Base-by-base conservation (phyloP, 1,140 invertebrate genomes). In the Orchesella cincta region DNA sequence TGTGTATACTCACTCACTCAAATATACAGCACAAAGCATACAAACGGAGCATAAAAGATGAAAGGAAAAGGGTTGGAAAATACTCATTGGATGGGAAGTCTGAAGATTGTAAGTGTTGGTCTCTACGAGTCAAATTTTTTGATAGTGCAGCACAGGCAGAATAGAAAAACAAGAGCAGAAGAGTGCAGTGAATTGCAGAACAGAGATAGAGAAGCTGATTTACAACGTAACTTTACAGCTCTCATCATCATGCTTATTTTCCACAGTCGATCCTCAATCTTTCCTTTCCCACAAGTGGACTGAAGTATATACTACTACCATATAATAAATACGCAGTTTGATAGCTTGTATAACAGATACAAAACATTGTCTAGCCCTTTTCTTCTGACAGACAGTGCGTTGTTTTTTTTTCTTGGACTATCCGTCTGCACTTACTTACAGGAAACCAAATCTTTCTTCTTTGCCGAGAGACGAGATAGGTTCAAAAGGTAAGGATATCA, bases 31-130 rank as follows among this genome's bases (percentile, higher is more conserved):
- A 57, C 52, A 57, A 8, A 57, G 23, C 52, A 14, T 18, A 20
- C 20, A 20, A 12, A 20, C 39, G 8, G 39, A 46, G 39, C 20
- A 46, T 46, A 46, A 57, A 57, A 26, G 23, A 18, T 57, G 52
- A 23, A 57, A 12, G 52, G 52, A 57, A 57, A 57, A 57, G 52
- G 52, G 52, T 57, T 57, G 52, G n/a, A n/a, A n/a, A n/a, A n/a
- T n/a, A n/a, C n/a, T n/a, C n/a, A n/a, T 57, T n/a, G 3, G 23
- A 57, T 8, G 23, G 23, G 23, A 57, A 26, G 52, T 8, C 8
- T 12, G 39, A 46, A 46, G 14, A 57, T 57, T n/a, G 3, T 14
- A 14, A 57, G 52, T n/a, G 5, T 57, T 26, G 8, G 12, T 46
- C 12, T 57, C 52, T 57, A 57, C 14, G 52, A 57, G 8, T 57